Evolutionary conservation across 2,113 vertebrate genomes (phyloP).

Genomic region (Perognathus longimembris): DNA sequence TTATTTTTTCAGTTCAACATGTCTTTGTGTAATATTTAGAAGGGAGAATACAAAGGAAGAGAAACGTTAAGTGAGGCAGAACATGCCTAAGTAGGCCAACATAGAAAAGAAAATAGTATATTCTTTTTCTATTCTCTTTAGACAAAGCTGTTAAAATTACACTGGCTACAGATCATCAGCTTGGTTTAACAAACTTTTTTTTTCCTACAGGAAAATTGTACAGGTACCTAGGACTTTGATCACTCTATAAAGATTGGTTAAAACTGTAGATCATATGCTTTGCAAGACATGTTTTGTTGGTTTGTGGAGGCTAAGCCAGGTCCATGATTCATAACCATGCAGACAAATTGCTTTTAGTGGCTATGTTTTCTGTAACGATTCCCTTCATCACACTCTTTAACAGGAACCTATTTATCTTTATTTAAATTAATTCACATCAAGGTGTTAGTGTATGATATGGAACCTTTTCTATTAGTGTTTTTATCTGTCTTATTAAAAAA

Average conservation of each 20-base stretch:
- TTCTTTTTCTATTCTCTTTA: slow-evolving; percentile 51
- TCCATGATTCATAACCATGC: not conserved
- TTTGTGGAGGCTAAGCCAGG: not conserved
- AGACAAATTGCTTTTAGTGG: not conserved
- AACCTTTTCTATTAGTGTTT: not conserved
- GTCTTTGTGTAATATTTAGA: slow-evolving; percentile 63
- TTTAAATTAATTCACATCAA: slow-evolving; percentile 17
- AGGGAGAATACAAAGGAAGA: slow-evolving; percentile 56
- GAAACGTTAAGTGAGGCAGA: slow-evolving; percentile 70
- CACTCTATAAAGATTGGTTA: not conserved
- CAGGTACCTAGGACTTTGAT: slow-evolving; percentile 14
- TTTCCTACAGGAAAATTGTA: not conserved
- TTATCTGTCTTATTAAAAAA: slow-evolving; percentile 23
- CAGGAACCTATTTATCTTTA: not conserved
- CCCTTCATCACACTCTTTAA: not conserved
- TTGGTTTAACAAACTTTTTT: slow-evolving; percentile 13
- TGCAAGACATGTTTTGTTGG: not conserved
- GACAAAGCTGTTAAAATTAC: slow-evolving; percentile 67
- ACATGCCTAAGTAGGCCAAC: slow-evolving; percentile 70
- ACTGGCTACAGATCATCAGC: slow-evolving; percentile 39
- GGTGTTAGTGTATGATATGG: not conserved
- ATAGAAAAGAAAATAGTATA: slow-evolving; percentile 49
- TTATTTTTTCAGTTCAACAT: slow-evolving; percentile 71
- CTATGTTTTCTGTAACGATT: not conserved
- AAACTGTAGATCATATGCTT: not conserved